Conservation (phyloP, 2,113 vertebrate species). For the Neogale vison region DNA sequence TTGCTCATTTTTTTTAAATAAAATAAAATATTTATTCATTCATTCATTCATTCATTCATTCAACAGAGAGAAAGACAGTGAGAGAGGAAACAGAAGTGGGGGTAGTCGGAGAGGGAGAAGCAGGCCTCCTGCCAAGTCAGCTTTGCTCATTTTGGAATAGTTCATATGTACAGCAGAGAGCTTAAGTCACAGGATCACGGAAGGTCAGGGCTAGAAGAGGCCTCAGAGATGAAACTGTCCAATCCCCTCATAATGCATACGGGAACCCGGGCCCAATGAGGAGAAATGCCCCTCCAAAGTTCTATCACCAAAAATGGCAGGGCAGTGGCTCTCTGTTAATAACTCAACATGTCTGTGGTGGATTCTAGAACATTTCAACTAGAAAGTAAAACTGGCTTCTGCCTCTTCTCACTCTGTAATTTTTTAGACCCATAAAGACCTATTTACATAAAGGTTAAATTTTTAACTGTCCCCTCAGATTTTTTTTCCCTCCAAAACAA, state of each 20-base stretch:
- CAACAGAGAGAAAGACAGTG: no score
- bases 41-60: no score
- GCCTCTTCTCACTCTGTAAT: background rate
- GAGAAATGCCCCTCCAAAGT: background rate
- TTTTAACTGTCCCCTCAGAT: background rate
- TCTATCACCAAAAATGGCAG: background rate
- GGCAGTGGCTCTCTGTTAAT: background rate
- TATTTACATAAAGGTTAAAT: conserved; percentile 32
- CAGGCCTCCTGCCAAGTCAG: background rate
- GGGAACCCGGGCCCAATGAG: background rate
- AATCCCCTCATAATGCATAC: background rate
- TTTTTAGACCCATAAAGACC: conserved; percentile 16
- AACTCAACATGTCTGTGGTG: background rate
- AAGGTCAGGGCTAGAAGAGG: background rate
- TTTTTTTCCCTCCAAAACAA: background rate
- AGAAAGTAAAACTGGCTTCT: background rate
- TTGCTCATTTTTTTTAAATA: background rate
- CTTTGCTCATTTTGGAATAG: background rate
- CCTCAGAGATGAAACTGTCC: background rate
- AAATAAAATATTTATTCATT: no score
- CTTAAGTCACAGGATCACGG: background rate
- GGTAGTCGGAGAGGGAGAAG: no score
- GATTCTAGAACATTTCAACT: conserved; percentile 1
- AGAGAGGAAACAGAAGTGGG: no score
- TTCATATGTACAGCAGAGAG: background rate